Evolutionary conservation across 2,797 vertebrate genomes (phyloP), one percentile per base, ranked within the genome.

Genomic region (Falco peregrinus): DNA sequence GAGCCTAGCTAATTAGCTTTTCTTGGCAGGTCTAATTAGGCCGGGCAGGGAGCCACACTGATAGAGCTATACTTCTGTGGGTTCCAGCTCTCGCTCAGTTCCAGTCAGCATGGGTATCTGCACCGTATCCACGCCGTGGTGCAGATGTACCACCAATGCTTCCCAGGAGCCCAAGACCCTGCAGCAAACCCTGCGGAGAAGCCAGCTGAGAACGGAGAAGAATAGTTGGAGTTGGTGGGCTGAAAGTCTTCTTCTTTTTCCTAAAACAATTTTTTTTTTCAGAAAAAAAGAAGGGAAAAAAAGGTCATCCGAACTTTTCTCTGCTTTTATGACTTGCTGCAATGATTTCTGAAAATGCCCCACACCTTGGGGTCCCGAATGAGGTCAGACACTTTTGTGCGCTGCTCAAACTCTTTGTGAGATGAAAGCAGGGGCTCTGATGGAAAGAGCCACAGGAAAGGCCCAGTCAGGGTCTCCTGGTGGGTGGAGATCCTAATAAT

Each of bases 1-100:
- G 54, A 91, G 96, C 95, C 96, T 86, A 76, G 85, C 22, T 96
- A 97, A 95, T 97, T 97, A 97, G 95, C 91, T 84, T 41, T 91
- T 95, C 94, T 86, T 95, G 94, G 95, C 94, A 95, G 87, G 85
- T 90, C 61, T 96, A 90, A 95, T 96, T 93, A 95, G 63, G 39
- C 79, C 88, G 94, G 96, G 96, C 94, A 95, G 25, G 43, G 43
- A 95, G 94, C 96, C 96, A 96, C 1, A 1, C 87, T 91, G 96
- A 97, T 95, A 96, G 79, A 91, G 69, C 56, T 93, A 47, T 63
- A 88, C 53, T 93, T 95, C 64, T 4, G 0, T 76, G 69, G 56
- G 33, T 90, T 96, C 50, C 79, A 86, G 61, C 28, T 92, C 89
- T 94, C 4, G 1, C 48, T 81, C 0, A 0, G 43, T 91, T 65